Base-by-base conservation (phyloP, 2,888 invertebrate genomes). In the Drosophila stalkeri region DNA sequence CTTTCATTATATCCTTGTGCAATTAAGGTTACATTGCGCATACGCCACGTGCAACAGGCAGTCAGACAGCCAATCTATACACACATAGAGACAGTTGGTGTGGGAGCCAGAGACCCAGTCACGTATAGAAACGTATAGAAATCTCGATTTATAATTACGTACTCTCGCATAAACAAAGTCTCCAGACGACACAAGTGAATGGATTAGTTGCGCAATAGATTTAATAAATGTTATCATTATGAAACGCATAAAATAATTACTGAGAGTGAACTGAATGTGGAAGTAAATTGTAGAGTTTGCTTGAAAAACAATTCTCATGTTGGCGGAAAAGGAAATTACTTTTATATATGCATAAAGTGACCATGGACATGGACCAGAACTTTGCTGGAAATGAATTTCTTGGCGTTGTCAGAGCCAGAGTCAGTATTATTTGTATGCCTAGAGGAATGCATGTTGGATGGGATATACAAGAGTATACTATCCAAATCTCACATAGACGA, bases 11-110 rank as follows among this genome's bases (percentile, higher is more conserved):
- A 41, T 35, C 31, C 52, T 16, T 66, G 54, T 49, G 61, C 70
- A 74, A 72, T 62, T 75, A 76, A 64, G 64, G 60, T 43, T 43
- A 33, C 51, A 44, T 54, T 59, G 52, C 72, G 65, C 33, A 77
- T 65, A 77, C 65, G 72, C 43, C 54, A 59, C 59, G 72, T 75
- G 64, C 72, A 72, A 43, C 52, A 39, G 31, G 5, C 37, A n/a
- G 55, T 35, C 23, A n/a, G 5, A 12, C 3, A 23, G 7, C 8
- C 20, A 35, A 12, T 4, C 9, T 6, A 52, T 2, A 49, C 2
- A 11, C 5, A 49, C 23, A n/a, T 0, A 3, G 31, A 18, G 18
- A 18, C 6, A 31, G 31, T 7, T n/a, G 2, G n/a, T 12, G n/a
- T 2, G 49, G 3, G 31, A 12, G 31, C 3, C 46, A 23, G 12